Percentiles rank a stretch among this genome's conserved stretches.
Evolutionary conservation across 2,888 invertebrate genomes (phyloP).

Genomic region (Drosophila demipolita): DNA sequence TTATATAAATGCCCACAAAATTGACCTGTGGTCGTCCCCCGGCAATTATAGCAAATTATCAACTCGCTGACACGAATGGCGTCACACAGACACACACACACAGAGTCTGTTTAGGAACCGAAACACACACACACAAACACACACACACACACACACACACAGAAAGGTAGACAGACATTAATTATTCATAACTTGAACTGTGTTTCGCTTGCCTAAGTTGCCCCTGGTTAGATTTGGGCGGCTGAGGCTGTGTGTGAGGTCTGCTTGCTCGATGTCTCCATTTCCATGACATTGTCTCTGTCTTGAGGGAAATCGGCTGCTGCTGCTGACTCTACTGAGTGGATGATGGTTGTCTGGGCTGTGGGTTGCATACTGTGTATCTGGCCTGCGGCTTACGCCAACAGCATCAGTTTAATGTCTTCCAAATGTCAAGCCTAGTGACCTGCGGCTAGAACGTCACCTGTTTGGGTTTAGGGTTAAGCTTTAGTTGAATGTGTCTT

Average conservation of each 20-base stretch:
- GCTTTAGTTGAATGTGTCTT: conserved; percentile 5
- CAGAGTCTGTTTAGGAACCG: conserved; percentile 29
- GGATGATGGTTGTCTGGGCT: conserved; percentile 5
- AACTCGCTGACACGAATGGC: conserved; percentile 71
- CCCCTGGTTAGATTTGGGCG: conserved; percentile 6
- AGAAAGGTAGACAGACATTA: conserved; percentile 64
- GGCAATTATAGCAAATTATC: conserved; percentile 80
- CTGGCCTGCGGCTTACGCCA: conserved; percentile 62
- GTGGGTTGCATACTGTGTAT: conserved; percentile 26
- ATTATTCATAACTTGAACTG: conserved; percentile 76
- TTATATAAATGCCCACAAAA: conserved; percentile 76
- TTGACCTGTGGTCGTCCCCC: conserved; percentile 76
- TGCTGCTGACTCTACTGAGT: conserved; percentile 17
- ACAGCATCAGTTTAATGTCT: conserved; percentile 73
- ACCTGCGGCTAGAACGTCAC: conserved; percentile 42
- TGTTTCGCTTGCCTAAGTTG: conserved; percentile 39
- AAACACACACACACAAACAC: conserved; percentile 11
- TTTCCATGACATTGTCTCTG: conserved; percentile 55
- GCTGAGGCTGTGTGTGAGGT: conserved; percentile 6
- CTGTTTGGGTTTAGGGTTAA: conserved; percentile 25
- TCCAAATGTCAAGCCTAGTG: conserved; percentile 64
- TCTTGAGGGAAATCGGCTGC: conserved; percentile 67
- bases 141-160: conserved; percentile 28
- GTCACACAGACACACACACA: conserved; percentile 36
- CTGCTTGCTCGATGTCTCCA: conserved; percentile 39